Base-by-base conservation (phyloP, 2,888 invertebrate species). In the Phaedon cochleariae region DNA sequence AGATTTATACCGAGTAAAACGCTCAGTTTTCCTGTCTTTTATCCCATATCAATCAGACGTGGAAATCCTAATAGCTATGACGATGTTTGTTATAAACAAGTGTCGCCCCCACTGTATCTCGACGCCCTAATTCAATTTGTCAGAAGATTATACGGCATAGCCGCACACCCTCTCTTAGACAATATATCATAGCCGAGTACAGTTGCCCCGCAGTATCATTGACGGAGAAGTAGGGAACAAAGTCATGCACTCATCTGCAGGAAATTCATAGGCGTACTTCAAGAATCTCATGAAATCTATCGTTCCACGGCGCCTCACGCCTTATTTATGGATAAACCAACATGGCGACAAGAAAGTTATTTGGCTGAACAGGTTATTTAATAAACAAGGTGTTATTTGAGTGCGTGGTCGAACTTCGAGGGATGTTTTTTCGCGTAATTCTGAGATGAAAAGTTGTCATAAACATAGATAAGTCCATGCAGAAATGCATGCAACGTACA, bases 101-200 rank as follows among this genome's bases (percentile, higher is more conserved):
- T 82, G 82, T 81, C 81, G 81, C 81, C 81, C 81, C 79, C 79
- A 73, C 74, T 76, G 78, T 76, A 78, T 78, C 78, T 76, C 78
- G 78, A 77, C 81, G 79, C 81, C 83, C 83, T 83, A 83, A 84
- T 84, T 84, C 84, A 84, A 84, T 84, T 84, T 84, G 84, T 83
- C 83, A 84, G 82, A 82, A 84, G 83, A 83, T 84, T 84, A 84
- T 83, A 80, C 81, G 81, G 81, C 81, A 80, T 79, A 81, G 82
- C 82, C 82, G 79, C 81, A 82, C 82, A 80, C 81, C 82, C 82
- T 81, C 79, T 78, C 77, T 77, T 77, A 79, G 76, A 80, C 82
- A 78, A 82, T 83, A 82, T 82, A 83, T 83, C 82, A 83, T 83
- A 79, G 77, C 67, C 31, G 75, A 77, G 76, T 77, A 79, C 75